Percentiles rank a stretch among this genome's conserved stretches.
Conservation (phyloP, 2,888 invertebrate species). For the Scelioninae gen. 2 region DNA sequence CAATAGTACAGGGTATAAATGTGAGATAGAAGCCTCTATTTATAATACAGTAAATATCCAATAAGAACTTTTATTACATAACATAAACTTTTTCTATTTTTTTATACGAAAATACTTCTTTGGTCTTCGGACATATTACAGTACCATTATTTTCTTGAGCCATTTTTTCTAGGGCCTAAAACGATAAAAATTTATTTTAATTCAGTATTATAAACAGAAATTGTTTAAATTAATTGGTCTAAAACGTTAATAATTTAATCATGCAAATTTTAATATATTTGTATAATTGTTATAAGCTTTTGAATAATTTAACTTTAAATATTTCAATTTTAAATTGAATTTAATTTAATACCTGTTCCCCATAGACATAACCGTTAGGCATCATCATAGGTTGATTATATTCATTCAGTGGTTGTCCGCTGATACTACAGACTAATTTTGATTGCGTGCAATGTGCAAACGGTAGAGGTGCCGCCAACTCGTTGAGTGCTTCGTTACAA, state of each 20-base stretch:
- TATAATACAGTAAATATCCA: slow-evolving; percentile 65
- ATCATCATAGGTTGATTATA: slow-evolving; percentile 99
- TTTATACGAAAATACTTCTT: slow-evolving; percentile 91
- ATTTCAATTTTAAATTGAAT: not conserved
- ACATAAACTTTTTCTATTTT: slow-evolving; percentile 98
- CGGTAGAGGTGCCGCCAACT: slow-evolving; percentile 90
- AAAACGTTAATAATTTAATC: too few relatives aligned
- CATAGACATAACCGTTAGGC: slow-evolving; percentile 98
- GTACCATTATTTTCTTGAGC: slow-evolving; percentile 92
- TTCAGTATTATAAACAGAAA: too few relatives aligned
- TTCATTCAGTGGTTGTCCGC: slow-evolving; percentile 94
- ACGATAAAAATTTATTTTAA: slow-evolving; percentile 68
- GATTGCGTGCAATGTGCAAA: slow-evolving; percentile 98
- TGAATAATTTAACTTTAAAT: too few relatives aligned
- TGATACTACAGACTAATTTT: slow-evolving; percentile 92
- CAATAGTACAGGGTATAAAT: slow-evolving; percentile 25
- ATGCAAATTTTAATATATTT: too few relatives aligned
- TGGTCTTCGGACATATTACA: slow-evolving; percentile 95
- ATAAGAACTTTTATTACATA: slow-evolving; percentile 81
- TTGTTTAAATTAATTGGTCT: too few relatives aligned
- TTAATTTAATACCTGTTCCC: slow-evolving; percentile 83
- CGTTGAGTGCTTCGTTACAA: slow-evolving; percentile 90
- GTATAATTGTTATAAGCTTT: not conserved
- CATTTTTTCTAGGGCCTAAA: slow-evolving; percentile 91
- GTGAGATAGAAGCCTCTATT: slow-evolving; percentile 57